Evolutionary conservation across 2,113 vertebrate species (phyloP).

Genomic region (Hoplias malabaricus): DNA sequence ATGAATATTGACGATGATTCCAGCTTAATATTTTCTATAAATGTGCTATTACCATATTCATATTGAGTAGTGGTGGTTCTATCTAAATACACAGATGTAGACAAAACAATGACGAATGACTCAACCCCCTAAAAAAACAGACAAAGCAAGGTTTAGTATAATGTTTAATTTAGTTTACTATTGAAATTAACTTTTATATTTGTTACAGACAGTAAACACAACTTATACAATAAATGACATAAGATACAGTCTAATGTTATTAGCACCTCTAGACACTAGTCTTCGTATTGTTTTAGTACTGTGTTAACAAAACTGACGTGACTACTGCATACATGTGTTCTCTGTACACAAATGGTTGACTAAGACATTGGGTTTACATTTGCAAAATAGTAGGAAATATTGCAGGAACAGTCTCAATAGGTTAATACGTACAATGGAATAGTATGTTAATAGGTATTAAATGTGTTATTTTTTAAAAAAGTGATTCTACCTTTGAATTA

Average conservation of each 20-base stretch:
- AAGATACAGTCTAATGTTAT: constrained; percentile 74
- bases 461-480: constrained; percentile 36
- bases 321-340: constrained; percentile 67
- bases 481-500: constrained; percentile 46
- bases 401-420: constrained; percentile 58
- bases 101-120: background rate
- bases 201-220: constrained; percentile 75
- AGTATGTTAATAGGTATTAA: constrained; percentile 17
- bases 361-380: constrained; percentile 70
- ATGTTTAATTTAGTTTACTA: constrained; percentile 72
- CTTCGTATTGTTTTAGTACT: constrained; percentile 67
- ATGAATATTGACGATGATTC: no score
- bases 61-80: background rate
- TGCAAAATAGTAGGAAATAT: constrained; percentile 61
- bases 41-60: background rate
- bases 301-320: constrained; percentile 66
- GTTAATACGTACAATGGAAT: constrained; percentile 59
- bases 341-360: constrained; percentile 68
- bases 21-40: background rate
- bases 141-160: constrained; percentile 56
- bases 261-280: constrained; percentile 79
- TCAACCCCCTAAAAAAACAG: constrained; percentile 29
- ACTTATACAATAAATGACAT: constrained; percentile 74
- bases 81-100: background rate
- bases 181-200: constrained; percentile 70